These are phyloP conservation scores for Paramormyrops kingsleyae DNA, from an alignment of 2,113 vertebrate species.

Conservation along the genomic window DNA sequence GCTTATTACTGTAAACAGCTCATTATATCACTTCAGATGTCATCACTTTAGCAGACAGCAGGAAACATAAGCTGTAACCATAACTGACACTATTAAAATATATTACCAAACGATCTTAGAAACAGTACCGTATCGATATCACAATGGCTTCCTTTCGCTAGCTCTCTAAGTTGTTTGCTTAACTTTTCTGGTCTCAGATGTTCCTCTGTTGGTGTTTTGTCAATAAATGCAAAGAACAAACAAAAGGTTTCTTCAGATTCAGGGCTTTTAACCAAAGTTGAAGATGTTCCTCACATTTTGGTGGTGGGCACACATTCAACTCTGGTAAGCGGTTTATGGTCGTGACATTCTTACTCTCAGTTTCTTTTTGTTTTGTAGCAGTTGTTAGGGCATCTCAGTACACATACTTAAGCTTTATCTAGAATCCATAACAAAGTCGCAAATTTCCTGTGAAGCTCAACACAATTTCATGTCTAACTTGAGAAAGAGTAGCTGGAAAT, in stretches of 20 bases:
- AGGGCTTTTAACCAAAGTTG: background rate
- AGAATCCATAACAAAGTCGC: background rate
- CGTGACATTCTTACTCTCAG: background rate
- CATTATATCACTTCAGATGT: background rate
- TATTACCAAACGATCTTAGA: background rate
- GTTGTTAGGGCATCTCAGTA: background rate
- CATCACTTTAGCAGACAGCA: background rate
- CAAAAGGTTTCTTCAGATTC: background rate
- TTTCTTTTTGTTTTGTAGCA: background rate
- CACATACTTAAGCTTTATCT: background rate
- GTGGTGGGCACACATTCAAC: background rate
- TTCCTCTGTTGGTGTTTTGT: background rate
- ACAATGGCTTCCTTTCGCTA: background rate
- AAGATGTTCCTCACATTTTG: background rate
- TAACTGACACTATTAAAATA: background rate
- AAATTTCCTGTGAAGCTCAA: background rate
- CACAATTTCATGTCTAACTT: background rate
- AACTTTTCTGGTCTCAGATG: background rate
- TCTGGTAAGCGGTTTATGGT: background rate
- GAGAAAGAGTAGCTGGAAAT: background rate
- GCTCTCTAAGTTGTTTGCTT: background rate
- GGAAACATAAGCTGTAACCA: too few species aligned
- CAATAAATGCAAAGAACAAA: background rate
- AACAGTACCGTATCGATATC: background rate
- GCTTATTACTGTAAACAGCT: background rate